These are phyloP conservation scores for Hydrotaea diabolus DNA, from an alignment of 2,888 invertebrate species.

Conservation along the genomic window DNA sequence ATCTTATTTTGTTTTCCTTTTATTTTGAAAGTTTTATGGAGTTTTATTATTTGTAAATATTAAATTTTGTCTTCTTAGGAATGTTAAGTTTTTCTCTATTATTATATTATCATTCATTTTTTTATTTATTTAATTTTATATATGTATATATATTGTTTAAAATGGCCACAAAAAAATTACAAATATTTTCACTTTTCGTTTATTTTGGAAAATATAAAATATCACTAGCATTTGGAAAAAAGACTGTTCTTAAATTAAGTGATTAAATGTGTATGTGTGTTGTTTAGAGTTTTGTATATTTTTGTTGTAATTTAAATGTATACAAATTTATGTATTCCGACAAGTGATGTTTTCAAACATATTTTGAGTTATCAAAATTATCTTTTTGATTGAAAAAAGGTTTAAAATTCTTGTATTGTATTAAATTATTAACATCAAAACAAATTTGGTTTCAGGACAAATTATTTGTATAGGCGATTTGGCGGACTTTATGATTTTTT, in stretches of 20 bases:
- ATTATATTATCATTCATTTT: slow-evolving; percentile 12
- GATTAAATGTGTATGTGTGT: slow-evolving; percentile 8
- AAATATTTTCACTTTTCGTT: background rate
- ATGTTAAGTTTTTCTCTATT: slow-evolving; percentile 11
- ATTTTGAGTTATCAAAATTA: no score
- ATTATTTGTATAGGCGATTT: no score
- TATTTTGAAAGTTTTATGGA: slow-evolving; percentile 39
- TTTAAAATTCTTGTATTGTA: no score
- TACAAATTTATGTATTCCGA: background rate
- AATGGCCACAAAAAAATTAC: slow-evolving; percentile 46
- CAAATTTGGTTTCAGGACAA: no score
- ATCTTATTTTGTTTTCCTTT: background rate
- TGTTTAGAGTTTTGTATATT: background rate
- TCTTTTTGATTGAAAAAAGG: no score
- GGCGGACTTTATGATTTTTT: no score
- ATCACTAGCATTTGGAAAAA: slow-evolving; percentile 40
- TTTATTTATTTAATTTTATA: background rate
- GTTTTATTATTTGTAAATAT: slow-evolving; percentile 34
- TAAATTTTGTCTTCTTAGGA: slow-evolving; percentile 18
- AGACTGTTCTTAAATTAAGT: slow-evolving; percentile 12
- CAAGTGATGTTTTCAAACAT: no score
- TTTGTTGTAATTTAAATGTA: background rate
- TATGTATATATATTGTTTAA: slow-evolving; percentile 24
- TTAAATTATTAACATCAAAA: no score
- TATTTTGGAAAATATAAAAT: slow-evolving; percentile 31